Evolutionary conservation across 2,113 vertebrate genomes (phyloP), one percentile per base, ranked within the genome.

Genomic region (Mormoops blainvillei): DNA sequence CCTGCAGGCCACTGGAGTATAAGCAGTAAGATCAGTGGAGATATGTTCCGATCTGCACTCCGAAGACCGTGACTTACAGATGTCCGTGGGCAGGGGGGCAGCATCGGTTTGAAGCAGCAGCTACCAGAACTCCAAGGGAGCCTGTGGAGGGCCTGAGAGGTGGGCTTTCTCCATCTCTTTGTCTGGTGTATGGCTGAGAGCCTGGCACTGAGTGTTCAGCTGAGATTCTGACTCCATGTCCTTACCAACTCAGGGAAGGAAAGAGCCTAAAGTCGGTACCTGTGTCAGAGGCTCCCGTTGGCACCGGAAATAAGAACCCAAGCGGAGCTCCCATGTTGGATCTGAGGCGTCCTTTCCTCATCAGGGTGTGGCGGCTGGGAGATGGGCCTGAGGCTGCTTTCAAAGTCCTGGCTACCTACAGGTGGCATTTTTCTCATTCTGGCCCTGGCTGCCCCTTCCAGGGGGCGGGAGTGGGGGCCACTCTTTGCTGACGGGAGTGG

Each of bases 381-480:
- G 45, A 13, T 3, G 18, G 61, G 52, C n/a, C 28, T 1, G 4
- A 3, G 85, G 56, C 12, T 22, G 28, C 48, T 74, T 22, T 36
- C 31, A 5, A 13, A 45, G 43, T 45, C 36, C 54, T 48, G 81
- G 52, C 38, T 61, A 1, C 45, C 67, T 10, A 16, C 20, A 9
- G 38, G 28, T 4, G 4, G 48, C 43, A 22, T 26, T 48, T 7
- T 68, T 43, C 33, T n/a, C 54, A 16, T 1, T n/a, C 52, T 7
- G 12, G 16, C 81, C 36, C 50, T 65, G 7, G 58, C 74, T 19
- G 73, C n/a, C 18, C 20, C 28, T 41, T n/a, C 78, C 67, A 26
- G 56, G 9, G 22, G 48, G 4, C 13, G 43, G 11, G 36, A 41
- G 26, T 0, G 0, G 43, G 24, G 58, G 48, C 20, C 0, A 0